phyloP scores from a whole-genome alignment of 2,888 invertebrate genomes.

The Stenodera caucasica region DNA sequence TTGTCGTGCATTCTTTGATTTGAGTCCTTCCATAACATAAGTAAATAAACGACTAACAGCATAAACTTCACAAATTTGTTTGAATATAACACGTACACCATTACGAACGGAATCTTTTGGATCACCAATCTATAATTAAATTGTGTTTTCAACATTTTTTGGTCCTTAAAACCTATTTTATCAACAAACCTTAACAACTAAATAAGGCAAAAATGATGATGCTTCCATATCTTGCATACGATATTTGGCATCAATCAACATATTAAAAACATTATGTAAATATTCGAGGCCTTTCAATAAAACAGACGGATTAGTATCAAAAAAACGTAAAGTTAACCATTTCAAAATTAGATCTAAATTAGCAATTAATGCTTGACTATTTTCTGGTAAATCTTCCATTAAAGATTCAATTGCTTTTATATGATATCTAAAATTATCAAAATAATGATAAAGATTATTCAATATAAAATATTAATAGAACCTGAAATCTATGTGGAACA shows the following conservation, averaged over 20 bases:
- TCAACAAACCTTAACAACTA: conserved; percentile 80
- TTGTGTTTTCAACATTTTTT: neutral
- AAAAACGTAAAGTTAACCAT: conserved; percentile 95
- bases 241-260: conserved; percentile 79
- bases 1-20: conserved; percentile 96
- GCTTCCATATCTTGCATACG: conserved; percentile 90
- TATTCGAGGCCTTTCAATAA: conserved; percentile 94
- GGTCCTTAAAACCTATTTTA: neutral
- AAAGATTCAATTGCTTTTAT: conserved; percentile 92
- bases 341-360: conserved; percentile 95
- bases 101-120: conserved; percentile 93
- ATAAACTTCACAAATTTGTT: conserved; percentile 82
- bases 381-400: conserved; percentile 78
- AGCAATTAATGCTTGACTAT: conserved; percentile 76
- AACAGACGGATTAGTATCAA: conserved; percentile 98
- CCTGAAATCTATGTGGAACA: conserved; percentile 94
- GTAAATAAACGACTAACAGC: conserved; percentile 87
- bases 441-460: conserved; percentile 15
- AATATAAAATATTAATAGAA: conserved; percentile 39
- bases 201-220: conserved; percentile 90
- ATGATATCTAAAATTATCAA: conserved; percentile 74
- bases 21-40: conserved; percentile 91
- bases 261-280: conserved; percentile 78
- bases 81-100: conserved; percentile 83
- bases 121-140: conserved; percentile 75